Percentiles rank a stretch among this genome's conserved stretches.
phyloP scores from a whole-genome alignment of 2,113 vertebrate genomes.

The Myotis brandtii region DNA sequence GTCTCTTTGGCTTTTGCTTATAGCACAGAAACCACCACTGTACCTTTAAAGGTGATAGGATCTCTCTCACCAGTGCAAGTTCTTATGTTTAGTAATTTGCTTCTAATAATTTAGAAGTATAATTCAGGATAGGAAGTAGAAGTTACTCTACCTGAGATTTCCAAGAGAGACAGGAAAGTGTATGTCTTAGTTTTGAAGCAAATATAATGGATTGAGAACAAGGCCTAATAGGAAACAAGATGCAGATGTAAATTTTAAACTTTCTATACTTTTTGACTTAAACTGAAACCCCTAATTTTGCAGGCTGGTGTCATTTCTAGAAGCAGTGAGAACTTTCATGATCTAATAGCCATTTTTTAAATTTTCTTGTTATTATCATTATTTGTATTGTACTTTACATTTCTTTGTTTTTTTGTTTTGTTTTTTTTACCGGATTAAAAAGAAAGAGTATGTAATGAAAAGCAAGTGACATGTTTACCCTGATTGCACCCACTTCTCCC shows the following conservation, averaged over 20 bases:
- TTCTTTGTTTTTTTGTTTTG: not conserved
- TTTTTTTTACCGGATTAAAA: not conserved
- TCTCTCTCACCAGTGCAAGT: not conserved
- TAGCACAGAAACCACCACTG: not conserved
- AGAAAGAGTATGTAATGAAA: not conserved
- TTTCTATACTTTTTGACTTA: not conserved
- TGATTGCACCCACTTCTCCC: not conserved
- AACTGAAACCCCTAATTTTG: not conserved
- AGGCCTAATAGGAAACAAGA: not conserved
- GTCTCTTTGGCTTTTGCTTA: not conserved
- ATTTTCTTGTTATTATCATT: not conserved
- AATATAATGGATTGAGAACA: not conserved
- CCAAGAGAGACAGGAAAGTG: not conserved
- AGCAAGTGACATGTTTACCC: rapidly evolving
- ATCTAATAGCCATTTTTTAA: not conserved
- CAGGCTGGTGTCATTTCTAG: not conserved
- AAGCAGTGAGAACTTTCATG: not conserved
- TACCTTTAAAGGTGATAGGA: not conserved
- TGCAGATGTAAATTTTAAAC: not conserved
- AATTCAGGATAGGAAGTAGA: not conserved
- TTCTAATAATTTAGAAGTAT: not conserved
- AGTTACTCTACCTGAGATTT: not conserved
- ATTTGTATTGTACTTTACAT: not conserved
- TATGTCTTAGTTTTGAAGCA: not conserved
- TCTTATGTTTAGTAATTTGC: not conserved